These are phyloP conservation scores for Sialia sialis DNA, from an alignment of 2,113 vertebrate species.

Conservation along the genomic window DNA sequence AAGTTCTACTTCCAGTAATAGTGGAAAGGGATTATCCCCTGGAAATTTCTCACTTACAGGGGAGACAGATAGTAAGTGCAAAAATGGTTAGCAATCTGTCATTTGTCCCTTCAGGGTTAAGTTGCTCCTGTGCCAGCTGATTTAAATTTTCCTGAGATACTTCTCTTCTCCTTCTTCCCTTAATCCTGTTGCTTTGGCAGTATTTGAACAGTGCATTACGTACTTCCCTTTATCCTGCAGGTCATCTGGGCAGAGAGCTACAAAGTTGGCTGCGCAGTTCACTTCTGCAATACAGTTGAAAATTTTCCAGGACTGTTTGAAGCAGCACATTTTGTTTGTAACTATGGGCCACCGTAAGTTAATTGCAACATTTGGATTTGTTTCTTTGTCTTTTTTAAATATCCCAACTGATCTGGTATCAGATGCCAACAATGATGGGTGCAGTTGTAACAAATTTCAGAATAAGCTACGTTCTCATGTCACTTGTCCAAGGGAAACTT, in stretches of 20 bases:
- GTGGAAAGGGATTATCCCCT: background rate
- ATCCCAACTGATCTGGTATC: background rate
- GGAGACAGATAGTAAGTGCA: background rate
- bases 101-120: background rate
- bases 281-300: slow-evolving; percentile 36
- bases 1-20: background rate
- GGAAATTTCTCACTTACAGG: background rate
- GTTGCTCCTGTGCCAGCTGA: background rate
- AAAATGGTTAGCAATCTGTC: background rate
- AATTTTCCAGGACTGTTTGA: background rate
- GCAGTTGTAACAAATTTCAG: background rate
- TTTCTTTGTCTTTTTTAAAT: background rate
- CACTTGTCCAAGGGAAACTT: background rate
- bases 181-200: background rate
- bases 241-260: slow-evolving; percentile 74
- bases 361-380: background rate
- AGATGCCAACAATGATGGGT: background rate
- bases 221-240: slow-evolving; percentile 15
- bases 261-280: slow-evolving; percentile 75
- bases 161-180: background rate
- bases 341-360: slow-evolving; percentile 74
- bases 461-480: background rate
- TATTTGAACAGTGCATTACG: background rate
- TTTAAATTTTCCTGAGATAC: background rate
- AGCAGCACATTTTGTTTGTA: slow-evolving; percentile 70